Evolutionary conservation across 2,888 invertebrate genomes (phyloP).

Genomic region (Entomobrya multifasciata): DNA sequence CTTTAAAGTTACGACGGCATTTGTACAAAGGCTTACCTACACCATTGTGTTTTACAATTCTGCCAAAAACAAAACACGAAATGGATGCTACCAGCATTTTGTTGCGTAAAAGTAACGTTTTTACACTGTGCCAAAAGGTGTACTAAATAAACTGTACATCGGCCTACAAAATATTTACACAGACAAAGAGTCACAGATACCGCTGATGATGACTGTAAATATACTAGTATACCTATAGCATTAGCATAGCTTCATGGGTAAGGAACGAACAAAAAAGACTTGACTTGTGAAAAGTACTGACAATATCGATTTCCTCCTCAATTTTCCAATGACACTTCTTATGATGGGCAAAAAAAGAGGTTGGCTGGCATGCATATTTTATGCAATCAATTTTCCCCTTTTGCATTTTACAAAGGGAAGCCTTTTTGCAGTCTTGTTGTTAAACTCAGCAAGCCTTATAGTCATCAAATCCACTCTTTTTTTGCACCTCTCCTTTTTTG

Average conservation of each 20-base stretch:
- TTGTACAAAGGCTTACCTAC: too few relatives aligned
- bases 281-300: slow-evolving; percentile 25
- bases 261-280: slow-evolving; percentile 17
- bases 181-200: too few relatives aligned
- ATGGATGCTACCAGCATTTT: too few relatives aligned
- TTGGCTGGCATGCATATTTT: slow-evolving; percentile 63
- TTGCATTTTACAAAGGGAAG: slow-evolving; percentile 56
- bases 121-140: not conserved
- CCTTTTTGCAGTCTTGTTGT: too few relatives aligned
- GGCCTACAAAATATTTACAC: too few relatives aligned
- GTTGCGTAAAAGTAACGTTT: slow-evolving; percentile 31
- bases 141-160: not conserved
- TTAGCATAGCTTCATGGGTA: not conserved
- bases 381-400: slow-evolving; percentile 66
- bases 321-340: slow-evolving; percentile 65
- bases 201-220: not conserved
- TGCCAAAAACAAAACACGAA: too few relatives aligned
- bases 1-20: too few relatives aligned
- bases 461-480: slow-evolving; percentile 54
- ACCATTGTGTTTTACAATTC: too few relatives aligned
- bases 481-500: slow-evolving; percentile 30
- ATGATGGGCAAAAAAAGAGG: slow-evolving; percentile 49
- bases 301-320: slow-evolving; percentile 59
- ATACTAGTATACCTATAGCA: too few relatives aligned
- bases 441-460: too few relatives aligned